A percentile compares a stretch with the other conserved stretches of the same genome.
Evolutionary conservation across 2,888 invertebrate genomes (phyloP).

Genomic region (Scaeva pyrastri): DNA sequence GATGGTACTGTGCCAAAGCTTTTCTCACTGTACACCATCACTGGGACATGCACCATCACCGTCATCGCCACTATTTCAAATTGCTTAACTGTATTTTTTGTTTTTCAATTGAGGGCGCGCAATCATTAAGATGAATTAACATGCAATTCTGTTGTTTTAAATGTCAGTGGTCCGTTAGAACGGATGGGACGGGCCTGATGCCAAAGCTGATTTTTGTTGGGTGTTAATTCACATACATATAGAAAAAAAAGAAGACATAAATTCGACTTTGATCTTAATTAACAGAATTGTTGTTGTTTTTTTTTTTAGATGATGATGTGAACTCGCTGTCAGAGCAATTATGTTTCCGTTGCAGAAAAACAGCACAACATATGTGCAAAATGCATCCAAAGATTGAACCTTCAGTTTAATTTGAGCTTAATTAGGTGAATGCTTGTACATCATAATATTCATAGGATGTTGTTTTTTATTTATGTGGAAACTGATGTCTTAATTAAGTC

Average conservation of each 20-base stretch:
- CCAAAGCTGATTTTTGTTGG: conserved; percentile 24
- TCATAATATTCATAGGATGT: not conserved
- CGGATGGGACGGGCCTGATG: conserved; percentile 44
- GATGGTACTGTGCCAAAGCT: conserved; percentile 6
- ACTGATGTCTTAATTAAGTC: conserved; percentile 66
- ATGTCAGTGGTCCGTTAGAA: not conserved
- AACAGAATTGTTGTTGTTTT: conserved; percentile 12
- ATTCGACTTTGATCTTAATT: conserved; percentile 72
- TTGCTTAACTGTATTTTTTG: conserved; percentile 11
- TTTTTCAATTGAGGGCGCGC: conserved; percentile 23
- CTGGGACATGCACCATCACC: too few relatives aligned
- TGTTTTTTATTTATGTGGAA: conserved; percentile 17
- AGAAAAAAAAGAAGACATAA: conserved; percentile 1
- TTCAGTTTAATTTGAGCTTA: conserved; percentile 19
- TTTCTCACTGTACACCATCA: conserved; percentile 9
- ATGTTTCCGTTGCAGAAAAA: conserved; percentile 40
- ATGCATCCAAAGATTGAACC: conserved; percentile 17
- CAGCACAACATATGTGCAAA: conserved; percentile 3
- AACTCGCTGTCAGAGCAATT: conserved; percentile 39
- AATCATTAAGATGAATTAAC: conserved; percentile 38
- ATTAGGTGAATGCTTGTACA: conserved; percentile 28
- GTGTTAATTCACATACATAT: conserved; percentile 34
- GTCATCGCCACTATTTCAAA: conserved; percentile 16
- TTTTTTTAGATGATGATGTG: conserved; percentile 7
- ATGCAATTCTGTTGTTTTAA: conserved; percentile 39